Evolutionary conservation across 1,140 invertebrate genomes (phyloP).

Genomic region (Trichoplusia ni): DNA sequence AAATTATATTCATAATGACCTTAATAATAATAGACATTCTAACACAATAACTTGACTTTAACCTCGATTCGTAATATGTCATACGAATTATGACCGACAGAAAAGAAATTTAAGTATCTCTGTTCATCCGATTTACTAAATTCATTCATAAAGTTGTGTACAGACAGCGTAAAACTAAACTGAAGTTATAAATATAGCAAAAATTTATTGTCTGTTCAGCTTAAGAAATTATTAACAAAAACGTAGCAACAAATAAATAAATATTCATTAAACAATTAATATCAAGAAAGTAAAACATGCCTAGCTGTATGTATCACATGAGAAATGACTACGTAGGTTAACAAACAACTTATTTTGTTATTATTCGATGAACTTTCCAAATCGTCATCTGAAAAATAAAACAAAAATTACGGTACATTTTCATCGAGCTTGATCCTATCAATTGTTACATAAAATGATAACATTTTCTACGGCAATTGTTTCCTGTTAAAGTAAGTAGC

Average conservation of each 20-base stretch:
- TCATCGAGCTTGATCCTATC: not conserved
- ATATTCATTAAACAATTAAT: slow-evolving; percentile 8
- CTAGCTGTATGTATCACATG: slow-evolving; percentile 38
- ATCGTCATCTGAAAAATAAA: slow-evolving; percentile 59
- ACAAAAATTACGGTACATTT: not conserved
- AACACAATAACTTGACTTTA: too few relatives aligned
- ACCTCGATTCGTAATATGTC: too few relatives aligned
- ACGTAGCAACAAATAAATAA: slow-evolving; percentile 13
- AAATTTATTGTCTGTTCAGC: slow-evolving; percentile 64
- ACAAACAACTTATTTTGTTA: slow-evolving; percentile 39
- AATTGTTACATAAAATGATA: not conserved
- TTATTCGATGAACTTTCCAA: slow-evolving; percentile 50
- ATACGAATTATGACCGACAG: too few relatives aligned
- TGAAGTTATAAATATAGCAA: not conserved
- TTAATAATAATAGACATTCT: too few relatives aligned
- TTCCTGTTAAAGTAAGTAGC: too few relatives aligned
- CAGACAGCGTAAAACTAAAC: not conserved
- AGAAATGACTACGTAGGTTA: slow-evolving; percentile 46
- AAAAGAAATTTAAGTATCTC: too few relatives aligned
- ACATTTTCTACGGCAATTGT: not conserved
- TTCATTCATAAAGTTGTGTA: too few relatives aligned
- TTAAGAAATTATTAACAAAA: slow-evolving; percentile 22
- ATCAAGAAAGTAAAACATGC: slow-evolving; percentile 51
- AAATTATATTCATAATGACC: too few relatives aligned
- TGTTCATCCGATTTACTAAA: too few relatives aligned